phyloP scores from a whole-genome alignment of 2,113 vertebrate species.

The Pangasianodon gigas region DNA sequence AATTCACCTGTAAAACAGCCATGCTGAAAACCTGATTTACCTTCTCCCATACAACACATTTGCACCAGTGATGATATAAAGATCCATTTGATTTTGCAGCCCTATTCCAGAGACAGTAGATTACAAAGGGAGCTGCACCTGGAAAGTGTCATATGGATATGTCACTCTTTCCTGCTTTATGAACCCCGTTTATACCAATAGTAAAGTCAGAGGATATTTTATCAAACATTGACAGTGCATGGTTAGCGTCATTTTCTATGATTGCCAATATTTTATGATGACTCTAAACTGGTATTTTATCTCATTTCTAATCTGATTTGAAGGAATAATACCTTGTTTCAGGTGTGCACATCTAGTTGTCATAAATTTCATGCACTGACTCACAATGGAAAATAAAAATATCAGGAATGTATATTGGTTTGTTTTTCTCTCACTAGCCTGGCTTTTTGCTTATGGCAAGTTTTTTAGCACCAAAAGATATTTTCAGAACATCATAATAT shows the following conservation, averaged over 20 bases:
- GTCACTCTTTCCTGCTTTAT: neutral
- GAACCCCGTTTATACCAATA: neutral
- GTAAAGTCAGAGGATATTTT: neutral
- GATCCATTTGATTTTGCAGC: conserved; percentile 19
- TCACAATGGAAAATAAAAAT: neutral
- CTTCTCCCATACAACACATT: neutral
- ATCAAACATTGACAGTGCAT: neutral
- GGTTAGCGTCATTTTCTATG: neutral
- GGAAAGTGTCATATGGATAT: conserved; percentile 8
- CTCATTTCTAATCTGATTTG: neutral
- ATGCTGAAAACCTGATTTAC: neutral
- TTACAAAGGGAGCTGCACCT: conserved; percentile 6
- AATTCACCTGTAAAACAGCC: conserved; percentile 12
- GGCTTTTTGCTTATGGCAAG: neutral
- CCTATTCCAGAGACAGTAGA: neutral
- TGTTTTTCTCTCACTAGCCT: neutral
- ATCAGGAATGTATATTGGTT: neutral
- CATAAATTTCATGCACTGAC: neutral
- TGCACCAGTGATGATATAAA: conserved; percentile 1
- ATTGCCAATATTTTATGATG: neutral
- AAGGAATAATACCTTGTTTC: neutral
- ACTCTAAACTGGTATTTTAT: neutral
- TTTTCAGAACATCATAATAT: neutral
- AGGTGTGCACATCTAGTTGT: neutral
- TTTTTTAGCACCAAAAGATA: neutral